Evolutionary conservation across 2,113 vertebrate species (phyloP), one percentile per base, ranked within the genome.

Genomic region (Pithys albifrons): DNA sequence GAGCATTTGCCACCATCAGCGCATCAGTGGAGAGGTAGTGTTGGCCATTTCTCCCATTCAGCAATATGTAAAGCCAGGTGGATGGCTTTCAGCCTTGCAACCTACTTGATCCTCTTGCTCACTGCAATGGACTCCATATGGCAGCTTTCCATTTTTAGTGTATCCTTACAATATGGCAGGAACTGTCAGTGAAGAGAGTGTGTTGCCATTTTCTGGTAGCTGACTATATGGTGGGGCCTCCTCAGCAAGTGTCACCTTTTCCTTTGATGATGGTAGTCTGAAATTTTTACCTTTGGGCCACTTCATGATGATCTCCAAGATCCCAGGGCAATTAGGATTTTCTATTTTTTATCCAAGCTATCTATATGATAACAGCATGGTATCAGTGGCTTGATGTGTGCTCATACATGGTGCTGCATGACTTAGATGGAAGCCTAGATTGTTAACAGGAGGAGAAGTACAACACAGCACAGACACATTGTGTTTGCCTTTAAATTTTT

Each of bases 351-450:
- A 39, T 57, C 29, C 24, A 31, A 73, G 52, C 55, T 57, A 33
- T 10, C 41, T 57, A 15, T 57, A 23, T 73, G 51, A 73, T 74
- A 54, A 71, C 48, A 43, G 23, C 5, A 3, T n/a, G 43, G 39
- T 19, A 49, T 49, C 48, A 51, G 49, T 51, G 49, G 49, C 49
- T 51, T 51, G 49, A 25, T 51, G 13, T 51, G 24, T 45, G 65
- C 35, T 51, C 18, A 10, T 31, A 15, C 70, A 43, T 0, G 0
- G 51, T 2, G 1, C 14, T 37, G 24, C 51, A 4, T 3, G 22
- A 62, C 49, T 75, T 65, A 28, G 58, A 13, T 72, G 37, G 74
- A 72, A 78, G 39, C 3, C 1, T 7, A 15, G n/a, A 12, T 58
- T 73, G 29, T 75, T 67, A 74, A 52, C 66, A 39, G 61, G 28